Conservation (phyloP, 2,888 invertebrate species). For the Panopea generosa region DNA sequence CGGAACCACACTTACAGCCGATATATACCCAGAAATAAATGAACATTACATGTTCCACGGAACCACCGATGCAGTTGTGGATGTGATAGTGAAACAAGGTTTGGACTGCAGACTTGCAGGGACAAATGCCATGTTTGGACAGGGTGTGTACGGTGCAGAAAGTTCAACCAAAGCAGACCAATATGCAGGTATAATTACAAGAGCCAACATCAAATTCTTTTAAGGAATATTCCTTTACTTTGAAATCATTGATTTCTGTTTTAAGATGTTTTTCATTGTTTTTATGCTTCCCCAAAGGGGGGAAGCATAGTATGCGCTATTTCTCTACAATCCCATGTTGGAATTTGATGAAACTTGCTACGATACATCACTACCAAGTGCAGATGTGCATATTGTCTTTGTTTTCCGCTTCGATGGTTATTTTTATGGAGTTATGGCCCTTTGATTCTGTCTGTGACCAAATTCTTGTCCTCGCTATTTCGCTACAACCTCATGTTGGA, state of each 20-base stretch:
- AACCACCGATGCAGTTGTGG: conserved; percentile 51
- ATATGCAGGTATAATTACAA: conserved; percentile 60
- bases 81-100: conserved; percentile 61
- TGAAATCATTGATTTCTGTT: background rate
- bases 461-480: too few relatives aligned
- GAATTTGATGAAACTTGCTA: too few relatives aligned
- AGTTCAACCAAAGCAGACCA: conserved; percentile 71
- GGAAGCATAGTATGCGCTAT: too few relatives aligned
- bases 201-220: background rate
- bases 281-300: too few relatives aligned
- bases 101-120: conserved; percentile 62
- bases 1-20: conserved; percentile 22
- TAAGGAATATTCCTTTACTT: background rate
- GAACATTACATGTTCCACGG: conserved; percentile 70
- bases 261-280: too few relatives aligned
- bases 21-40: conserved; percentile 63
- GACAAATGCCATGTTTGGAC: conserved; percentile 65
- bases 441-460: too few relatives aligned
- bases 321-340: too few relatives aligned
- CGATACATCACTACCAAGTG: too few relatives aligned
- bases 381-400: too few relatives aligned
- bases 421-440: too few relatives aligned
- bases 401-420: too few relatives aligned
- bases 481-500: too few relatives aligned
- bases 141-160: conserved; percentile 66